Percentiles rank a stretch among this genome's conserved stretches.
Conservation (phyloP, 2,888 invertebrate species). For the Eurytoma californica region DNA sequence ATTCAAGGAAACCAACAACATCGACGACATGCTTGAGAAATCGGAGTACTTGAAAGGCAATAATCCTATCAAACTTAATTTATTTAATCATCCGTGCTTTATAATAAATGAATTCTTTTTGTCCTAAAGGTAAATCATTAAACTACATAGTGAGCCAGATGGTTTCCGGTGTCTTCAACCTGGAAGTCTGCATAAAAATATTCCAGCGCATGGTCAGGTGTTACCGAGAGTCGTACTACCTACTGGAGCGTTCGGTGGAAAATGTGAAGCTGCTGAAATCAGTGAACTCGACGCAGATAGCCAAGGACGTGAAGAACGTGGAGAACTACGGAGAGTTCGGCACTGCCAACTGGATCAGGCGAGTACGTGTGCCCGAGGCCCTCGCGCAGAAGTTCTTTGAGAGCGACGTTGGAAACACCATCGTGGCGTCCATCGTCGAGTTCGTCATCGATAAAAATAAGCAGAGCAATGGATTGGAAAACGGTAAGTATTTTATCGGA, state of each 20-base stretch:
- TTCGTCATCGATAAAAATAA: conserved; percentile 38
- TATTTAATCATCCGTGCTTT: not conserved
- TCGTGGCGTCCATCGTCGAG: conserved; percentile 39
- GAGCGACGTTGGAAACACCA: conserved; percentile 26
- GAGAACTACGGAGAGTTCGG: conserved; percentile 32
- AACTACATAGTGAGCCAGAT: conserved; percentile 50
- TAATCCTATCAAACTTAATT: not conserved
- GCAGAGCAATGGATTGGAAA: not conserved
- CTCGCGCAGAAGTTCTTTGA: conserved; percentile 41
- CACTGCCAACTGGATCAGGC: not conserved
- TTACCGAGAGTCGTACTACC: conserved; percentile 50
- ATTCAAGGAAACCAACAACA: conserved; percentile 49
- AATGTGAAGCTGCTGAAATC: conserved; percentile 40
- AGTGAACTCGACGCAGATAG: conserved; percentile 48
- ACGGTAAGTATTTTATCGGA: conserved; percentile 27
- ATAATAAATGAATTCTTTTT: not conserved
- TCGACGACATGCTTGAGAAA: conserved; percentile 46
- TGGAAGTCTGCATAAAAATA: conserved; percentile 44
- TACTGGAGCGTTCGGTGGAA: conserved; percentile 48
- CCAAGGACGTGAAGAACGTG: conserved; percentile 27
- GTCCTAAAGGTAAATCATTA: conserved; percentile 42
- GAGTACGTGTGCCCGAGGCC: conserved; percentile 32
- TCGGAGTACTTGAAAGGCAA: conserved; percentile 50
- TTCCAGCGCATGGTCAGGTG: conserved; percentile 50
- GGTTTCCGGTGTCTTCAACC: conserved; percentile 39